Conservation (phyloP, 2,888 invertebrate species). For the Zootermopsis nevadensis region DNA sequence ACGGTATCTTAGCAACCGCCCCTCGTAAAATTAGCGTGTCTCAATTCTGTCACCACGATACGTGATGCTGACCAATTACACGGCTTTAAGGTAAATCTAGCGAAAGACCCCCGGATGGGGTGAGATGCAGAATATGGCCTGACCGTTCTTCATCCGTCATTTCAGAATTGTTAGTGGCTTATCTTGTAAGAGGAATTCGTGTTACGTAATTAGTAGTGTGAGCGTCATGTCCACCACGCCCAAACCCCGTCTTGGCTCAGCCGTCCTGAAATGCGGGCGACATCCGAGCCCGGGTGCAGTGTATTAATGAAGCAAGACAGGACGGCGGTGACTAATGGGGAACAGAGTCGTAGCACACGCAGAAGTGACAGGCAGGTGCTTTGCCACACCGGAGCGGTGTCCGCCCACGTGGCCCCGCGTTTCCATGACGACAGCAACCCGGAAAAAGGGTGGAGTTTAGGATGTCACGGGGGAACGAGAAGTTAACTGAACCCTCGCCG, state of each 20-base stretch:
- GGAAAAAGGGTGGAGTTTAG: background rate
- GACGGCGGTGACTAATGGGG: conserved; percentile 2
- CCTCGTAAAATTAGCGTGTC: background rate
- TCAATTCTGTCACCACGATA: background rate
- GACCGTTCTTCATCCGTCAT: background rate
- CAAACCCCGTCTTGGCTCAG: background rate
- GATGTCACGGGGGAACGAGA: background rate
- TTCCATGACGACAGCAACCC: conserved; percentile 15
- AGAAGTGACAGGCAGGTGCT: conserved; percentile 12
- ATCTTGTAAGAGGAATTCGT: background rate
- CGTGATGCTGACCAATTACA: background rate
- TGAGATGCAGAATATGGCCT: background rate
- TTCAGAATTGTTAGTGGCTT: conserved; percentile 7
- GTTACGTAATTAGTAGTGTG: background rate
- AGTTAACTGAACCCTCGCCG: background rate
- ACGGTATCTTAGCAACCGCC: background rate
- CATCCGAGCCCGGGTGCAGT: background rate
- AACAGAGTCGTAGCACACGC: background rate
- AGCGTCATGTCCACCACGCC: background rate
- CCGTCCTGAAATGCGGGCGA: background rate
- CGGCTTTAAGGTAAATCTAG: background rate
- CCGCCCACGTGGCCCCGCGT: background rate
- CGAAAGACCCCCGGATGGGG: background rate
- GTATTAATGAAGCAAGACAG: background rate
- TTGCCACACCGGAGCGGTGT: background rate